Percentiles rank a stretch among this genome's conserved stretches.
phyloP scores from a whole-genome alignment of 2,113 vertebrate genomes.

The Peromyscus leucopus region DNA sequence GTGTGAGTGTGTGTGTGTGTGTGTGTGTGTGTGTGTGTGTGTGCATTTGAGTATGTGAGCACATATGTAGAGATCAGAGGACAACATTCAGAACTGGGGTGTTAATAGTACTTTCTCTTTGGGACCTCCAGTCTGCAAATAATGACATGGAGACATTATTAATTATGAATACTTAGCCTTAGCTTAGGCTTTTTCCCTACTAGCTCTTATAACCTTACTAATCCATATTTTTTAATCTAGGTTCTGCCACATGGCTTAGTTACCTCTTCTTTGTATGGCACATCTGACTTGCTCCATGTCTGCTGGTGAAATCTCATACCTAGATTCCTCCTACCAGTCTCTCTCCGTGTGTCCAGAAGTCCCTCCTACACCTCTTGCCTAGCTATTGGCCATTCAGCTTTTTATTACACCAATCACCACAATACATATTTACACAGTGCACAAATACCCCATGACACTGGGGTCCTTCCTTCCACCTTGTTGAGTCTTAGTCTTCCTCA shows the following conservation, averaged over 20 bases:
- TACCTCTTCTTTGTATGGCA: background rate
- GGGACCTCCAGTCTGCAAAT: background rate
- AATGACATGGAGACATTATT: too few species aligned
- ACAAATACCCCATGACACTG: background rate
- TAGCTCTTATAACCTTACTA: background rate
- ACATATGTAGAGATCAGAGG: background rate
- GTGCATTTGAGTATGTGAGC: background rate
- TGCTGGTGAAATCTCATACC: background rate
- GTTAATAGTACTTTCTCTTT: background rate
- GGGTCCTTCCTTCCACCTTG: background rate
- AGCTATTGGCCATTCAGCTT: background rate
- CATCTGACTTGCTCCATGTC: too few species aligned
- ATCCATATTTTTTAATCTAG: background rate
- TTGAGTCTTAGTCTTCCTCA: background rate
- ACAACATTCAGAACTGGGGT: background rate
- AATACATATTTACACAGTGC: background rate
- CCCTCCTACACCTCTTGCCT: background rate
- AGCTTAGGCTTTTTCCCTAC: background rate
- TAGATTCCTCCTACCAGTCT: background rate
- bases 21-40: background rate
- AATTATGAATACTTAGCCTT: too few species aligned
- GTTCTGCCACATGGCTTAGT: background rate
- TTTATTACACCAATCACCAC: background rate
- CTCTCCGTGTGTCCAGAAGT: background rate
- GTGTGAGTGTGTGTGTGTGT: background rate